Evolutionary conservation across 2,797 vertebrate genomes (phyloP), one percentile per base, ranked within the genome.

Genomic region (Esox masquinongy): DNA sequence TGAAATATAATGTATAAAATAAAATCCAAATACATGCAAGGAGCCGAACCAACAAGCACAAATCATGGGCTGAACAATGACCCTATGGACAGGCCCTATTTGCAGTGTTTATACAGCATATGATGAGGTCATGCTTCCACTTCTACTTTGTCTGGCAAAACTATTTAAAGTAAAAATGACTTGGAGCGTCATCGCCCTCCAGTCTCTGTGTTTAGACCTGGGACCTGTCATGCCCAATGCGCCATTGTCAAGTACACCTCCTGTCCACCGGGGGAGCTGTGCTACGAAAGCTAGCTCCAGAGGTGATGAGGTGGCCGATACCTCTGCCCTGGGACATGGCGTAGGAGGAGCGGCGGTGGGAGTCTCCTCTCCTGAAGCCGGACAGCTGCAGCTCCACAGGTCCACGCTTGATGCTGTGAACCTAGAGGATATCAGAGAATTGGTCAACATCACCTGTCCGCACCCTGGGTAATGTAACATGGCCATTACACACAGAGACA

Each of bases 241-340:
- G 16, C 72, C 73, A 6, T 70, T 34, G 59, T 53, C 49, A 1
- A 34, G 83, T 80, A 78, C 77, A 80, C 68, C 66, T 86, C 43
- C 43, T 11, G 43, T 47, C 43, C 43, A 11, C 43, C 43, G 43
- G 43, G 0, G 76, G 53, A 7, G 29, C 72, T 15, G 77, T 53
- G 70, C 59, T 82, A 43, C 3, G 80, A 61, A 83, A 73, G 39
- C 70, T 61, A 1, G 79, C 77, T 31, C 83, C 85, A 2, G 92
- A 88, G 2, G 91, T 89, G 86, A 96, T 95, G 79, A 96, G 89
- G 17, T 88, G 79, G 0, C 93, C 93, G 0, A 94, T 92, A 53
- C 94, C 95, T 17, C 90, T 89, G 19, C 81, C 92, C 88, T 96
- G 95, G 17, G 95, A 96, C 86, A 97, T 88, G 22, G 95, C 95